Evolutionary conservation across 23 tunicate genomes (phyloP).

Genomic region (Styela plicata): DNA sequence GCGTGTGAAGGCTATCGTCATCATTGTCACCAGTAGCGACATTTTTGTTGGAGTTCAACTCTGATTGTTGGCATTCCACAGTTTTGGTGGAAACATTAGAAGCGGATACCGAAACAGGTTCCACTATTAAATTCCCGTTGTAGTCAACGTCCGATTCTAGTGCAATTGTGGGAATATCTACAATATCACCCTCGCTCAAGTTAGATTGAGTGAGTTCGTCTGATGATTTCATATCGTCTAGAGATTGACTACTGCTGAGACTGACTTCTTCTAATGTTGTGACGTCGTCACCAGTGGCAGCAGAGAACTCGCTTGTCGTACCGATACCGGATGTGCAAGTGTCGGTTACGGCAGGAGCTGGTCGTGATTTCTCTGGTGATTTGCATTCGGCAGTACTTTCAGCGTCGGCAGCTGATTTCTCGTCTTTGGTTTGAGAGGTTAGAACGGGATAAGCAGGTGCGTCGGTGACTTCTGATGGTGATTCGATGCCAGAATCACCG

Average conservation of each 20-base stretch:
- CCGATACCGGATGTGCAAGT: neutral
- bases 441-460: neutral
- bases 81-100: too few relatives aligned
- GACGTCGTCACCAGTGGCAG: neutral
- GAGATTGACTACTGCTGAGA: neutral
- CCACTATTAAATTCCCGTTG: constrained; percentile 1
- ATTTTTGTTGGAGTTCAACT: neutral
- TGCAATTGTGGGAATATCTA: neutral
- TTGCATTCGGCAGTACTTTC: neutral
- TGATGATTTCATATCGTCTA: neutral
- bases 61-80: neutral
- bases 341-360: neutral
- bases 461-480: neutral
- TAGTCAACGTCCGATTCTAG: constrained; percentile 15
- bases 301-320: neutral
- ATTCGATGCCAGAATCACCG: constrained; percentile 11
- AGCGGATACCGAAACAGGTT: too few relatives aligned
- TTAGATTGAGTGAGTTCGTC: neutral
- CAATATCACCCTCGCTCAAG: neutral
- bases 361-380: too few relatives aligned
- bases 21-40: neutral
- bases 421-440: neutral
- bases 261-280: neutral
- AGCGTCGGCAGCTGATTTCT: neutral
- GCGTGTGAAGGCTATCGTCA: neutral